Percentiles rank a stretch among this genome's conserved stretches.
Conservation (phyloP, 2,113 vertebrate genomes). For the Montifringilla adamsi region DNA sequence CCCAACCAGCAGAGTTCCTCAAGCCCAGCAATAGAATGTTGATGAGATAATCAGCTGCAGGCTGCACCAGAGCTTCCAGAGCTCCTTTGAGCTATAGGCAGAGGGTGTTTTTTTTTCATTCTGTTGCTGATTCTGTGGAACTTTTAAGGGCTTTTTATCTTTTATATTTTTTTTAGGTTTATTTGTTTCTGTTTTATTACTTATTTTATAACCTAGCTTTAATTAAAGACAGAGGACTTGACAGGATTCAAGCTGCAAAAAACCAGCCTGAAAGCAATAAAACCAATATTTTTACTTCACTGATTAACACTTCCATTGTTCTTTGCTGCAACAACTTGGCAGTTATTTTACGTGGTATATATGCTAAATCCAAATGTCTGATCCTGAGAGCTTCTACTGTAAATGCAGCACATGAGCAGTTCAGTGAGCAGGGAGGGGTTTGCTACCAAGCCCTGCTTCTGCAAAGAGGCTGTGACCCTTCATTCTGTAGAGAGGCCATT, state of each 20-base stretch:
- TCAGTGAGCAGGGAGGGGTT: background rate
- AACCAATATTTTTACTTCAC: conserved; percentile 10
- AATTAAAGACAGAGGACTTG: conserved; percentile 30
- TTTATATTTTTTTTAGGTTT: conserved; percentile 1
- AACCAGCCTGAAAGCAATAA: conserved; percentile 2
- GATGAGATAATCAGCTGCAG: conserved; percentile 5
- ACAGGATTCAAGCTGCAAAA: conserved; percentile 4
- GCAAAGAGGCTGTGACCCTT: background rate
- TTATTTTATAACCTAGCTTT: conserved; percentile 23
- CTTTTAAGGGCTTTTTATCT: background rate
- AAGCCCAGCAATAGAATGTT: background rate
- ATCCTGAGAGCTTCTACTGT: background rate
- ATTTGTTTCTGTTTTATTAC: conserved; percentile 14
- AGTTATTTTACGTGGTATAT: background rate
- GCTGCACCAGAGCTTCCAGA: background rate
- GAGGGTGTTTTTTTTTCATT: background rate
- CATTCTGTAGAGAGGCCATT: background rate
- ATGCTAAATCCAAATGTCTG: background rate
- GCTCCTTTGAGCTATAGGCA: background rate
- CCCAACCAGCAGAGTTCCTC: background rate
- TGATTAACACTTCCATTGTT: conserved; percentile 32
- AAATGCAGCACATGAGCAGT: background rate
- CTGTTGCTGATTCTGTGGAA: background rate
- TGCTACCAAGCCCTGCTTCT: background rate
- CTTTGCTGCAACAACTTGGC: background rate